Conservation (phyloP, 30 jellyfish, hydroid and myxozoan species). For the Sanderia malayensis region DNA sequence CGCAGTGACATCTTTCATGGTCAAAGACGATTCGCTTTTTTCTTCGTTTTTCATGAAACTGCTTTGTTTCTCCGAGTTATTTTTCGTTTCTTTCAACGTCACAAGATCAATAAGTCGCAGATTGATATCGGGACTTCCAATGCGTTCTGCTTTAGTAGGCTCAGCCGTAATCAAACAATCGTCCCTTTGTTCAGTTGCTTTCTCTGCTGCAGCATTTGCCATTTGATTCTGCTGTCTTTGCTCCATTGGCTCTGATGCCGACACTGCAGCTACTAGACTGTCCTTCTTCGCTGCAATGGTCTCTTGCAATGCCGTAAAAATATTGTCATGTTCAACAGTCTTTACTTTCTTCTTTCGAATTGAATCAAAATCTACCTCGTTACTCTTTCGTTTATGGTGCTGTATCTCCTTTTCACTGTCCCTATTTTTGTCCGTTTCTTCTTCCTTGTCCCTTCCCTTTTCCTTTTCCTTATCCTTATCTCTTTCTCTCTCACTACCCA, state of each 20-base stretch:
- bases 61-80: neutral
- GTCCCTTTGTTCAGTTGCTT: neutral
- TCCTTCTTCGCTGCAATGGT: neutral
- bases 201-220: neutral
- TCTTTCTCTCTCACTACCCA: too few species aligned
- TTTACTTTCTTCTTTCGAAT: neutral
- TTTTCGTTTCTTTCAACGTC: neutral
- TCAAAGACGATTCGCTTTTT: neutral
- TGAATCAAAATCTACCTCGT: too few species aligned
- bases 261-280: neutral
- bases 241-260: neutral
- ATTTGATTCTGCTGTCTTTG: neutral
- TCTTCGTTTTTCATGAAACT: neutral
- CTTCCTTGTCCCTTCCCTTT: too few species aligned
- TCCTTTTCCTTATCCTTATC: too few species aligned
- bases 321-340: neutral
- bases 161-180: too few species aligned
- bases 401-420: too few species aligned
- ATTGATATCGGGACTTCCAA: constrained; percentile 2
- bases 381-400: too few species aligned
- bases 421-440: too few species aligned
- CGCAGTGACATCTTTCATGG: neutral
- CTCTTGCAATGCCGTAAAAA: neutral
- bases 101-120: constrained; percentile 1
- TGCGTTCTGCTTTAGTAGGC: too few species aligned